Evolutionary conservation across 2,113 vertebrate genomes (phyloP), one percentile per base, ranked within the genome.

Genomic region (Trogon melanurus): DNA sequence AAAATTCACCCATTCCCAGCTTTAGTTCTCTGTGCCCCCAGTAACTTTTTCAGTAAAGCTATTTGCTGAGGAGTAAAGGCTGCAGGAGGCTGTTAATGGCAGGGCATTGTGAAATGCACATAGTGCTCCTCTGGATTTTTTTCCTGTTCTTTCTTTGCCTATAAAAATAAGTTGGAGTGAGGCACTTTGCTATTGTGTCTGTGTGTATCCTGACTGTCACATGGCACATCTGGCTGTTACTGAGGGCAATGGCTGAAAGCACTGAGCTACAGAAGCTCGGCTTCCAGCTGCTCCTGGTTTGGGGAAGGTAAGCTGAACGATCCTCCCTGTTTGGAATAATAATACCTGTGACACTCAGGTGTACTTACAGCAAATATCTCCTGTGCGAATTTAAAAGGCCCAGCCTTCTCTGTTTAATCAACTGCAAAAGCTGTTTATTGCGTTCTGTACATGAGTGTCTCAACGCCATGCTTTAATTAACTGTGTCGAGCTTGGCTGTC

Each of bases 351-450:
- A 20, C 88, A 89, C 88, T 23, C 69, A 78, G 83, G 79, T 53
- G 22, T 34, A 18, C 56, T 86, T 53, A 69, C 69, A 91, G 67
- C 47, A 90, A 74, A 17, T 71, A 74, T 56, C 54, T 91, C 53
- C 75, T 32, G 38, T 64, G 82, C 48, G 50, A 45, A 25, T 78
- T 91, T 57, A 45, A 86, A 94, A 75, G 23, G 16, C 47, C 19
- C 79, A 86, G 65, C 29, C 72, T 38, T 67, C 10, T 1, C 56
- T 88, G 69, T 89, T 94, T 95, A 95, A 96, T 95, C 90, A 95
- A 87, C 78, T 88, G 74, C 84, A 89, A 51, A 88, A 91, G 51
- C 54, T 95, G 74, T 94, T 95, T 93, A 95, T 95, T 96, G 89
- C 84, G 88, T 89, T 88, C 79, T 34, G 13, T 64, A 67, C 27